These are phyloP conservation scores for Quadroppia sp. DNA, from an alignment of 2,888 invertebrate genomes.

Conservation along the genomic window DNA sequence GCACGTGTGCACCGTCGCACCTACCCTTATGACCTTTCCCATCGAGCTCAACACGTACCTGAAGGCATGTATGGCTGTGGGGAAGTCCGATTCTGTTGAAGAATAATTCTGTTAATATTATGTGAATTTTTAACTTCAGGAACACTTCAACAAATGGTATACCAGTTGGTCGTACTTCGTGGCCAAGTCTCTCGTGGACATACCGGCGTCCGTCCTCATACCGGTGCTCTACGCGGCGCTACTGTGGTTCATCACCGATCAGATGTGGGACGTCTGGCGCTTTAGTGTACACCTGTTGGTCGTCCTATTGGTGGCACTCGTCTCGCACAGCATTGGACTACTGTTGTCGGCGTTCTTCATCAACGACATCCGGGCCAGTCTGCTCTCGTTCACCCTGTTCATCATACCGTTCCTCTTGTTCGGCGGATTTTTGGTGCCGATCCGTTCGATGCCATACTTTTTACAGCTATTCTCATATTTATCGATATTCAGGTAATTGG, in stretches of 20 bases:
- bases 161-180: slow-evolving; percentile 38
- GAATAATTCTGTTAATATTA: too few relatives aligned
- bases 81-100: too few relatives aligned
- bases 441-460: slow-evolving; percentile 25
- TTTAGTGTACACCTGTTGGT: slow-evolving; percentile 24
- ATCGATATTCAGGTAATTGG: slow-evolving; percentile 31
- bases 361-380: slow-evolving; percentile 32
- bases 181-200: slow-evolving; percentile 35
- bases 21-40: slow-evolving; percentile 39
- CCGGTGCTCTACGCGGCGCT: slow-evolving; percentile 34
- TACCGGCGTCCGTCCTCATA: slow-evolving; percentile 27
- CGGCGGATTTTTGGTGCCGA: slow-evolving; percentile 37
- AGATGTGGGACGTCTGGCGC: slow-evolving; percentile 25
- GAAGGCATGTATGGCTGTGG: slow-evolving; percentile 35
- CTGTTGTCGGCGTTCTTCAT: slow-evolving; percentile 32
- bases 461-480: slow-evolving; percentile 36
- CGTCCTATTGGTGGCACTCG: slow-evolving; percentile 1
- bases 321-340: slow-evolving; percentile 32
- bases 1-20: slow-evolving; percentile 26
- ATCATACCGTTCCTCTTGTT: slow-evolving; percentile 36
- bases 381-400: slow-evolving; percentile 28
- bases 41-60: slow-evolving; percentile 24
- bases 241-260: slow-evolving; percentile 21
- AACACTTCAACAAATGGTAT: slow-evolving; percentile 41
- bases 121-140: too few relatives aligned